Conservation (phyloP, 2,888 invertebrate genomes). For the Polyommatus iphigenia region DNA sequence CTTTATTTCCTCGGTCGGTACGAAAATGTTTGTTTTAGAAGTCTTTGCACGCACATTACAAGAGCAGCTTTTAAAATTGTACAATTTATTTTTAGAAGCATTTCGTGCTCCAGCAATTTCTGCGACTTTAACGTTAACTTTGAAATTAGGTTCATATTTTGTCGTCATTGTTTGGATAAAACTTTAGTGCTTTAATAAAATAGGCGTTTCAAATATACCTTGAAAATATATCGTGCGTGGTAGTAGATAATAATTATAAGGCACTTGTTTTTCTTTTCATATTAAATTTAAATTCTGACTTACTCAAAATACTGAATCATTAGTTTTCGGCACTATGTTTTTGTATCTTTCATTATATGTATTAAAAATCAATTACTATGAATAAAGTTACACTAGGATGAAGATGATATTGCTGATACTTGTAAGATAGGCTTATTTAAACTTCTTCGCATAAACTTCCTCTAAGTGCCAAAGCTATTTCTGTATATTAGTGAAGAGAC, state of each 20-base stretch:
- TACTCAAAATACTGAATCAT: neutral
- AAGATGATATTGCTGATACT: neutral
- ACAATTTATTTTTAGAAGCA: conserved; percentile 25
- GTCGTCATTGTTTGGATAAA: conserved; percentile 17
- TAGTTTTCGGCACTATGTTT: too few relatives aligned
- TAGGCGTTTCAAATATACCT: neutral
- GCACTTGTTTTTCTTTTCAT: too few relatives aligned
- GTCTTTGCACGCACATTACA: conserved; percentile 60
- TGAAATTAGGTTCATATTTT: conserved; percentile 13
- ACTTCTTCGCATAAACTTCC: conserved; percentile 33
- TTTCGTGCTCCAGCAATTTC: conserved; percentile 14
- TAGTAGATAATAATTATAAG: too few relatives aligned
- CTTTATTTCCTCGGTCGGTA: conserved; percentile 65
- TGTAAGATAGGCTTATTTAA: neutral
- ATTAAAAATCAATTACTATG: too few relatives aligned
- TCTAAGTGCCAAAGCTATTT: conserved; percentile 38
- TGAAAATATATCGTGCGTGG: too few relatives aligned
- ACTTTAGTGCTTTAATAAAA: neutral
- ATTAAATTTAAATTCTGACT: neutral
- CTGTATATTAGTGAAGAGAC: conserved; percentile 29
- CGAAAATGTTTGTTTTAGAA: conserved; percentile 67
- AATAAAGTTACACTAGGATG: neutral
- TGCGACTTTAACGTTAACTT: conserved; percentile 13
- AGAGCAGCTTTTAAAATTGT: conserved; percentile 43
- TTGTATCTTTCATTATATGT: too few relatives aligned